A percentile compares a stretch with the other conserved stretches of the same genome.
phyloP scores from a whole-genome alignment of 2,888 invertebrate species.

The Dasysyrphus tricinctus region DNA sequence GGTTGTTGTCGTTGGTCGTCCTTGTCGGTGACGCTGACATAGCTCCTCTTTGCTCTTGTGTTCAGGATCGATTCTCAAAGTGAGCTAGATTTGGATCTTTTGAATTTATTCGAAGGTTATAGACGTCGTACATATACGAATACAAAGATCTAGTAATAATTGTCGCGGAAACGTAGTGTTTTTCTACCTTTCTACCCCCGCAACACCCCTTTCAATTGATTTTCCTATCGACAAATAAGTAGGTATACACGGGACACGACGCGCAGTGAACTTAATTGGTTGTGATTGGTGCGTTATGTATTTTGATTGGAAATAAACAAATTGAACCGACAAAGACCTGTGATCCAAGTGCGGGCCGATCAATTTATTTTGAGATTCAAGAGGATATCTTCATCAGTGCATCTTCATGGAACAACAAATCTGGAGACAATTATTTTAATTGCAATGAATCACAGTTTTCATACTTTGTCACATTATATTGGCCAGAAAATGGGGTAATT shows the following conservation, averaged over 20 bases:
- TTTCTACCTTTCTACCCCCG: conserved; percentile 3
- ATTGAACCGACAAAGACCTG: conserved; percentile 47
- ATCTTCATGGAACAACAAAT: conserved; percentile 50
- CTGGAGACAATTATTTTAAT: conserved; percentile 50
- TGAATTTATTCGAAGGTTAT: conserved; percentile 36
- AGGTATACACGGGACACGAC: not conserved
- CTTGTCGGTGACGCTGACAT: not conserved
- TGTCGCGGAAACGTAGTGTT: conserved; percentile 23
- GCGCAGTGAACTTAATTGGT: conserved; percentile 50
- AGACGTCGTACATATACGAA: not conserved
- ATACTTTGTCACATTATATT: conserved; percentile 76
- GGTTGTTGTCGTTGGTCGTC: not conserved
- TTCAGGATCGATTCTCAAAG: conserved; percentile 38
- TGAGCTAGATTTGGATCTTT: conserved; percentile 43
- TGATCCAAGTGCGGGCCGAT: conserved; percentile 27
- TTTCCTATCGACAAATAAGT: conserved; percentile 7
- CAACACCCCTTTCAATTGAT: conserved; percentile 37
- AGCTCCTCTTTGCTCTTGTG: not conserved
- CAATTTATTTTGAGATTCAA: conserved; percentile 25
- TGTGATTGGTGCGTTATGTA: conserved; percentile 46
- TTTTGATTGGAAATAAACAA: conserved; percentile 64
- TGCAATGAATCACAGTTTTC: conserved; percentile 70
- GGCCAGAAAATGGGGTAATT: conserved; percentile 77
- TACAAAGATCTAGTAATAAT: conserved; percentile 4
- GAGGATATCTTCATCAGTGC: conserved; percentile 36